Evolutionary conservation across 2,797 vertebrate genomes (phyloP).

Genomic region (Lacerta viridis): DNA sequence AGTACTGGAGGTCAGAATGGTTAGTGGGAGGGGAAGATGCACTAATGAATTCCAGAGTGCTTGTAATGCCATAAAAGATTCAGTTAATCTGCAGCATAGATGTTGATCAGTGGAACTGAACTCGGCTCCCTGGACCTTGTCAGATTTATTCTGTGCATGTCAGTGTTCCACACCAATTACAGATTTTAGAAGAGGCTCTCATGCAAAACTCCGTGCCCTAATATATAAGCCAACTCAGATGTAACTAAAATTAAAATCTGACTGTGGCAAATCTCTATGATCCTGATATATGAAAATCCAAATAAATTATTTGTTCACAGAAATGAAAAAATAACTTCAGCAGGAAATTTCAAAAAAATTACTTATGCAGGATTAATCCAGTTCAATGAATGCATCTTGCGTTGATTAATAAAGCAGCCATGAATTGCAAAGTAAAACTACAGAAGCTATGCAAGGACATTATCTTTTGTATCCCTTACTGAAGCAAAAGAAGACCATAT

Average conservation of each 20-base stretch:
- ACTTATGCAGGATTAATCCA: constrained; percentile 88
- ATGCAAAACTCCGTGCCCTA: constrained; percentile 83
- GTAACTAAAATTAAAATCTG: constrained; percentile 87
- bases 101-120: constrained; percentile 80
- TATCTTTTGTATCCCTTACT: constrained; percentile 71
- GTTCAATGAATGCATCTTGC: constrained; percentile 84
- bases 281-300: constrained; percentile 89
- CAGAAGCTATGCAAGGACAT: constrained; percentile 77
- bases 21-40: constrained; percentile 63
- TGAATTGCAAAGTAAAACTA: constrained; percentile 83
- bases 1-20: constrained; percentile 61
- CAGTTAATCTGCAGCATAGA: constrained; percentile 84
- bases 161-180: constrained; percentile 86
- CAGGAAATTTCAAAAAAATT: constrained; percentile 84
- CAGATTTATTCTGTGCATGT: constrained; percentile 82
- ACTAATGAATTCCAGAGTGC: constrained; percentile 78
- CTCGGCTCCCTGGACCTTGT: constrained; percentile 80
- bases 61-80: constrained; percentile 81
- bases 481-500: constrained; percentile 68
- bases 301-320: constrained; percentile 86
- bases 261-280: constrained; percentile 87
- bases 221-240: constrained; percentile 83
- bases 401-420: constrained; percentile 85
- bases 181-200: constrained; percentile 84
- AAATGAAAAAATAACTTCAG: constrained; percentile 85